phyloP scores from a whole-genome alignment of 2,888 invertebrate species.

The Acleris literana region DNA sequence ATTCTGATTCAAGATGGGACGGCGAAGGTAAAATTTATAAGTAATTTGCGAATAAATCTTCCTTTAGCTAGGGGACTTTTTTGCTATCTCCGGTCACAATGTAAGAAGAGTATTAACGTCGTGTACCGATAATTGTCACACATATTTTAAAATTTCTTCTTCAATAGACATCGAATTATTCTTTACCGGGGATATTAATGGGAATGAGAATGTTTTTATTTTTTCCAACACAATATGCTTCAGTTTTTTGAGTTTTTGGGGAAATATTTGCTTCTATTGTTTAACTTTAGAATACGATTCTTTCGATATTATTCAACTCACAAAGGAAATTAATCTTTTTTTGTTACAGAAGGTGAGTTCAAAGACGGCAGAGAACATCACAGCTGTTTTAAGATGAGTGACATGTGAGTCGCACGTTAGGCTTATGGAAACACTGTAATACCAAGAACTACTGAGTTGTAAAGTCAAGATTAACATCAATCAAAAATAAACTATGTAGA shows the following conservation, averaged over 20 bases:
- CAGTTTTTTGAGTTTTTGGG: constrained; percentile 24
- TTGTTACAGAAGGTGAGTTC: constrained; percentile 82
- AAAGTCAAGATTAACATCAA: constrained; percentile 18
- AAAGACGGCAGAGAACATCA: constrained; percentile 29
- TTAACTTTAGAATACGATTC: constrained; percentile 16
- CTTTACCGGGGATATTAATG: constrained; percentile 47
- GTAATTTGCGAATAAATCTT: constrained; percentile 84
- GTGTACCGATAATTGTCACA: constrained; percentile 84
- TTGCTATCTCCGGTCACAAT: constrained; percentile 65
- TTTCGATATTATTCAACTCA: constrained; percentile 8
- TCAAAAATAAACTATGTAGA: constrained; percentile 29
- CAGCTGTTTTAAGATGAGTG: neutral
- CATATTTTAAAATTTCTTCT: constrained; percentile 78
- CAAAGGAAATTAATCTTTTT: constrained; percentile 54
- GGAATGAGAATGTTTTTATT: constrained; percentile 56
- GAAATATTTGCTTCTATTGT: constrained; percentile 22
- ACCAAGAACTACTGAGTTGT: constrained; percentile 4
- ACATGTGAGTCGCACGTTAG: too few relatives aligned
- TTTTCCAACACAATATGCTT: constrained; percentile 41
- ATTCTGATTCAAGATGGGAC: constrained; percentile 10
- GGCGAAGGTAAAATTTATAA: constrained; percentile 74
- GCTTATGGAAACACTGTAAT: neutral
- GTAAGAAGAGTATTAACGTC: constrained; percentile 81
- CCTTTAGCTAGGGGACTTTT: constrained; percentile 69
- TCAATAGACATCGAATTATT: constrained; percentile 51